Evolutionary conservation across 2,113 vertebrate genomes (phyloP).

Genomic region (Rhegmatorhina hoffmannsi): DNA sequence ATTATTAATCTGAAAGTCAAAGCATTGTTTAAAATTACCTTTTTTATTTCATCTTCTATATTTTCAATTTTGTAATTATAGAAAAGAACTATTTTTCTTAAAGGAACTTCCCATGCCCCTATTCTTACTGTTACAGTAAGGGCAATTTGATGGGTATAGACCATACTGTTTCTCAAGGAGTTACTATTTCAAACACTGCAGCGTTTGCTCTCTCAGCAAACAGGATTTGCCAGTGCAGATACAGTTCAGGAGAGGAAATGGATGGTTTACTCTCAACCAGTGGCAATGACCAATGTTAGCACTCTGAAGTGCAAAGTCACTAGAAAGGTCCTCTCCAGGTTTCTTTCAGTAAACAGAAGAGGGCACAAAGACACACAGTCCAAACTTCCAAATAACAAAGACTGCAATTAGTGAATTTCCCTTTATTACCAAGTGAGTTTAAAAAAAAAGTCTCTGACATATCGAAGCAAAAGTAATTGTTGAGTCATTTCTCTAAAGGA

Average conservation of each 20-base stretch:
- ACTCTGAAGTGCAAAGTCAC: background rate
- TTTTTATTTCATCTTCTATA: background rate
- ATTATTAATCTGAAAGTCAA: background rate
- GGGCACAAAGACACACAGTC: background rate
- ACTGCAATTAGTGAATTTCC: background rate
- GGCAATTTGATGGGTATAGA: background rate
- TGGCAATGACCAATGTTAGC: background rate
- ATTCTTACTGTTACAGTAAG: background rate
- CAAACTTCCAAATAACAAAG: background rate
- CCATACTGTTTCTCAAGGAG: background rate
- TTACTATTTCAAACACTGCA: background rate
- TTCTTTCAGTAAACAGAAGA: background rate
- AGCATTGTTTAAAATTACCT: background rate
- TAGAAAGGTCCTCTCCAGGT: background rate
- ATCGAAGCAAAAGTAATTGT: background rate
- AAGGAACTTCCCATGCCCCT: background rate
- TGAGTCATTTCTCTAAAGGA: background rate
- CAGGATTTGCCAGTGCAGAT: background rate
- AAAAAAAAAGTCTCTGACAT: background rate
- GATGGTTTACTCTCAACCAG: background rate
- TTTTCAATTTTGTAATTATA: background rate
- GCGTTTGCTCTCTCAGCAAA: background rate
- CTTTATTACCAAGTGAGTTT: background rate
- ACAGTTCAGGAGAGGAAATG: background rate
- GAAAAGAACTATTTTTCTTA: background rate